Base-by-base conservation (phyloP, 2,113 vertebrate species). In the Zosterops pallidus region DNA sequence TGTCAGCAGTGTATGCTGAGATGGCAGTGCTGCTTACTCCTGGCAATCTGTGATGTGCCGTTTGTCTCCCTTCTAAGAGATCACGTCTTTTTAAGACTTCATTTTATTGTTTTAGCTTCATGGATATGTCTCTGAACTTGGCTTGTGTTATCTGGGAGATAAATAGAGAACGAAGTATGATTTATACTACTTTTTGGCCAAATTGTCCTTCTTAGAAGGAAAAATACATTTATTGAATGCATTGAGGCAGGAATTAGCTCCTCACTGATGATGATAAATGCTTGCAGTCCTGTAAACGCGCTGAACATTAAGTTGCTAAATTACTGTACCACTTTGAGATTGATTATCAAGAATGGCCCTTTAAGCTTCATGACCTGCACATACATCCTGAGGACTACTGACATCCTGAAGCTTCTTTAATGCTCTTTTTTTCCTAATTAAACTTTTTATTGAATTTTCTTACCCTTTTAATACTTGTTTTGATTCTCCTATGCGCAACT, bases 381-480 rank as follows among this genome's bases (percentile, higher is more conserved):
- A 85, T 65, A 41, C 68, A 84, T 96, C 83, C 94, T 92, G 80
- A 90, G 19, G 41, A 90, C 70, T 69, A 57, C 87, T 70, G 59
- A 87, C 76, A 37, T 96, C 82, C 94, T 64, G 76, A 97, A 94
- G 90, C 85, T 93, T 86, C 83, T 49, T 94, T 87, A 85, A 90
- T 94, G 91, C 80, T 98, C 97, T 97, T 97, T 97, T 98, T 97
- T 97, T 96, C 95, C 97, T 97, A 98, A 98, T 98, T 99, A 98
- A 98, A 98, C 98, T 98, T 97, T 93, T 97, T 98, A 98, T 98
- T 95, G 97, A 98, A 98, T 98, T 98, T 97, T 97, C 97, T 98
- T 96, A 78, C 96, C 89, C 96, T 98, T 98, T 98, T 97, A 97
- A 96, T 95, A 93, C 97, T 98, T 98, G 97, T 98, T 98, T 98